Conservation (phyloP, 2,113 vertebrate species). For the Rhombomys opimus region DNA sequence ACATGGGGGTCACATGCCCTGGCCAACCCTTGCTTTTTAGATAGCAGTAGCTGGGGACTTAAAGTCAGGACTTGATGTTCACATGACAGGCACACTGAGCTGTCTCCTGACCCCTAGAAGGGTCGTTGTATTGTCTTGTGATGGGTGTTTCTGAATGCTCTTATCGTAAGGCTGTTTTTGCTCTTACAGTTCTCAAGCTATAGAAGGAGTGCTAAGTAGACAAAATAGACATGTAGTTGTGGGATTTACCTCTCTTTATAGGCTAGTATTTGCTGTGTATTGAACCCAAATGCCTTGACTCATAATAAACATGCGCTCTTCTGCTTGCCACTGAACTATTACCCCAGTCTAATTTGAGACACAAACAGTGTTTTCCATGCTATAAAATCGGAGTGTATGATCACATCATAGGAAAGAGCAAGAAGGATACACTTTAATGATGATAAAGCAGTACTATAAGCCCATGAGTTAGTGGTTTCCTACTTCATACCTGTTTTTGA, state of each 20-base stretch:
- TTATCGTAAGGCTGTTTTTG: background rate
- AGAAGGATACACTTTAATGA: background rate
- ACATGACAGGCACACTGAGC: too few species aligned
- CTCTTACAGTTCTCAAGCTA: conserved; percentile 21
- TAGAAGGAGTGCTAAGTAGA: conserved; percentile 16
- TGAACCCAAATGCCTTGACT: background rate
- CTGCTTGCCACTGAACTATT: background rate
- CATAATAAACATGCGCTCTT: background rate
- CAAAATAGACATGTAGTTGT: background rate
- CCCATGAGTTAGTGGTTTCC: background rate
- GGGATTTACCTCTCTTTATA: background rate
- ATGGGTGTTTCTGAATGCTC: background rate
- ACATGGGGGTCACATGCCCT: too few species aligned
- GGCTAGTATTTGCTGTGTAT: background rate
- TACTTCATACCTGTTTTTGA: conserved; percentile 29
- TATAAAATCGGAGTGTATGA: conserved; percentile 49
- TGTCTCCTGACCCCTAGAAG: background rate
- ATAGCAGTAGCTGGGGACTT: background rate
- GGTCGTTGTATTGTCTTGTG: background rate
- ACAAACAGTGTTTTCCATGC: background rate
- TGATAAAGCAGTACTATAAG: background rate
- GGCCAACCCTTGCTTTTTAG: background rate
- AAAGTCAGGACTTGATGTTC: background rate
- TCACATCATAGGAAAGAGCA: background rate
- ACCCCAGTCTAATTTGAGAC: background rate